Evolutionary conservation across 2,113 vertebrate species (phyloP), one percentile per base, ranked within the genome.

Genomic region (Rafetus swinhoei): DNA sequence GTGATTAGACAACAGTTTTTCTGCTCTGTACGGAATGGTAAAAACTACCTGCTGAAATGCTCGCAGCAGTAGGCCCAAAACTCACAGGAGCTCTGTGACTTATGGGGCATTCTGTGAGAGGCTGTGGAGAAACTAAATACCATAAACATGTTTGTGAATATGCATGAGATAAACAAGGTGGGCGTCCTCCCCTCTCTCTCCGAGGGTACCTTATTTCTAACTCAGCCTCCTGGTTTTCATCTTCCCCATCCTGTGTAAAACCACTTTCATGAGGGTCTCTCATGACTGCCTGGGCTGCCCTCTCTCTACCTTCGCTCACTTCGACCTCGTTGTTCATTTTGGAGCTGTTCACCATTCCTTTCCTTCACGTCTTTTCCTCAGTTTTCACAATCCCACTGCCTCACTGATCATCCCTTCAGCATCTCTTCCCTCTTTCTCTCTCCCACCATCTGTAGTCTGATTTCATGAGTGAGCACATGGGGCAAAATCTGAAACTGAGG

Each of bases 161-260:
- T 52, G 39, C 52, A 65, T 52, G 62, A 89, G 81, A 87, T 27
- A 91, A 96, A 52, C 35, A 79, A 45, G 83, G 85, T 87, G 95
- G 88, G 93, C 90, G 77, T 79, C 84, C 86, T 92, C 90, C 77
- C 52, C 56, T 15, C 4, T 62, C 90, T 87, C 81, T 87, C 81
- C 88, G 90, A 94, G 32, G 65, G 32, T n/a, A 19, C 32, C 32
- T 35, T 69, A 69, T 69, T 69, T 35, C 65, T n/a, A 69, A 16
- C 65, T 69, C 32, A 69, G 65, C n/a, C 65, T 69, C 32, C 32
- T 60, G 79, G 86, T 65, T 94, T 93, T 77, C 77, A 92, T 50
- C 84, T 54, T 88, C 54, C 69, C n/a, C 56, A 76, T 81, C 88
- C 82, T 76, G 81, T n/a, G 74, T 9, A 81, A 74, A 95, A 81